Evolutionary conservation across 2,797 vertebrate species (phyloP).

Genomic region (Meriones psammophilus): DNA sequence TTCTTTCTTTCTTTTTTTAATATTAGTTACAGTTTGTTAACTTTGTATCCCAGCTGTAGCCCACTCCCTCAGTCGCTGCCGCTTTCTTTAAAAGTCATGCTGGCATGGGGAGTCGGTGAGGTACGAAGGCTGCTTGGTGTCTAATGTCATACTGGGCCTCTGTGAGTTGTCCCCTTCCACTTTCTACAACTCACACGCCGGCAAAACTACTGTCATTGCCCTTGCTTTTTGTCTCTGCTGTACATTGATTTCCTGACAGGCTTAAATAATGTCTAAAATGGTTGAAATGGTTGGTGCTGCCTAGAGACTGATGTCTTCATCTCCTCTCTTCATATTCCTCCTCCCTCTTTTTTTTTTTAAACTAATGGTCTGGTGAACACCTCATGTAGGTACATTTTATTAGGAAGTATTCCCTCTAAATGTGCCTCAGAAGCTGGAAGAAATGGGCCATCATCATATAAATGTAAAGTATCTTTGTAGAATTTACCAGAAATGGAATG

Average conservation of each 20-base stretch:
- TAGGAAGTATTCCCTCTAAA: slow-evolving; percentile 79
- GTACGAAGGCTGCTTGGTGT: slow-evolving; percentile 2
- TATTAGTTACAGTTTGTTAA: no score
- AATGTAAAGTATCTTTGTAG: slow-evolving; percentile 78
- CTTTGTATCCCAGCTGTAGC: no score
- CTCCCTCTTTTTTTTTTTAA: not conserved
- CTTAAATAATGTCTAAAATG: slow-evolving; percentile 77
- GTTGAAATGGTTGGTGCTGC: slow-evolving; percentile 71
- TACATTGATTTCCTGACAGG: slow-evolving; percentile 70
- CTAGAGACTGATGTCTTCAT: slow-evolving; percentile 78
- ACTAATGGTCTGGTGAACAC: slow-evolving; percentile 79
- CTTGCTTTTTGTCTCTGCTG: slow-evolving; percentile 71
- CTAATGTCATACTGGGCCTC: not conserved
- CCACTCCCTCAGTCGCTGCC: no score
- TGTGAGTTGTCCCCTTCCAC: slow-evolving; percentile 24
- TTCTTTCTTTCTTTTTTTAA: no score
- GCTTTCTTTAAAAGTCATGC: not conserved
- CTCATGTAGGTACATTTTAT: slow-evolving; percentile 82
- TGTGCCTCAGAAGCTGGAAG: slow-evolving; percentile 74
- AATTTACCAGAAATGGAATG: slow-evolving; percentile 76
- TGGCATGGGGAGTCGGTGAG: not conserved
- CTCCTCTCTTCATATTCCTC: slow-evolving; percentile 65
- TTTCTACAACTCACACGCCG: slow-evolving; percentile 57
- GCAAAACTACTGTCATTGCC: slow-evolving; percentile 56
- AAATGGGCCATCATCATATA: slow-evolving; percentile 83